A percentile compares a stretch with the other conserved stretches of the same genome.
These are phyloP conservation scores for Grammomys surdaster DNA, from an alignment of 2,113 vertebrate genomes.

Conservation along the genomic window DNA sequence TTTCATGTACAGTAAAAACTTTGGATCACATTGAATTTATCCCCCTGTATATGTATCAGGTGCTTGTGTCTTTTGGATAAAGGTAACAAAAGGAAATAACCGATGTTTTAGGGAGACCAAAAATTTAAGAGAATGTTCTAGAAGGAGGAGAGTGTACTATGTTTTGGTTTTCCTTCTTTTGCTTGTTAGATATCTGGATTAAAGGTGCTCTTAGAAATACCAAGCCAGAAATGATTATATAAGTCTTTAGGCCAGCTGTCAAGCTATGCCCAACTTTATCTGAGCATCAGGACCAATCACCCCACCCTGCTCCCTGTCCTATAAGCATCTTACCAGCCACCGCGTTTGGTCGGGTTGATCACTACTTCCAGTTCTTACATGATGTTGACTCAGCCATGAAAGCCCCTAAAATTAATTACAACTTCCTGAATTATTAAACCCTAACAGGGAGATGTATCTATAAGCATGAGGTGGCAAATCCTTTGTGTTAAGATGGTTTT, in stretches of 20 bases:
- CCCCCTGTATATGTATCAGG: not conserved
- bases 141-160: not conserved
- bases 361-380: not conserved
- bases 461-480: not conserved
- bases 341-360: not conserved
- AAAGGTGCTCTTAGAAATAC: slow-evolving; percentile 48
- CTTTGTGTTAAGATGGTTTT: not conserved
- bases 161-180: not conserved
- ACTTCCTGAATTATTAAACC: slow-evolving; percentile 12
- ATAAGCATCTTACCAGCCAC: not conserved
- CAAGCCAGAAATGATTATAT: not conserved
- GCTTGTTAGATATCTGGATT: not conserved
- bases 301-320: not conserved
- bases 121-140: slow-evolving; percentile 24
- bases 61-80: not conserved
- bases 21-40: not conserved
- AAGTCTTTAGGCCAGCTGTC: not conserved
- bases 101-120: not conserved
- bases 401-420: not conserved
- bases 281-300: not conserved
- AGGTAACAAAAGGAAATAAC: not conserved
- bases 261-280: not conserved
- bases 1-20: not conserved
- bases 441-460: not conserved
- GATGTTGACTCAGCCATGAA: not conserved